Conservation (phyloP, 2,113 vertebrate species). For the Cairina moschata region DNA sequence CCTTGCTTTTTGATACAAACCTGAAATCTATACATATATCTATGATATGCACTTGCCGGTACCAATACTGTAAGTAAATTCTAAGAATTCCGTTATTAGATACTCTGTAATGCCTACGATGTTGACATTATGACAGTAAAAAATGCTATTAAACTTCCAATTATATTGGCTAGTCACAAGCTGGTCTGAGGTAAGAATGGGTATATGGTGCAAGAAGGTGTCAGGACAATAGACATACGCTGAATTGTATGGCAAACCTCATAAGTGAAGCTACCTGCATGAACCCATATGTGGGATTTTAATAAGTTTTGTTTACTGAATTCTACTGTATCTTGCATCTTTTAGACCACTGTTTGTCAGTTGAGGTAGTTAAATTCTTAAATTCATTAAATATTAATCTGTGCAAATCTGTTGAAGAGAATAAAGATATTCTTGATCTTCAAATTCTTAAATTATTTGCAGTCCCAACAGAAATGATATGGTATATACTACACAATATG, state of each 20-base stretch:
- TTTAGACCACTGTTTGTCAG: not conserved
- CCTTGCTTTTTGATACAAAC: not conserved
- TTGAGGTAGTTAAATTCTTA: conserved; percentile 29
- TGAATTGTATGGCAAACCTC: not conserved
- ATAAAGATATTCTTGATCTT: conserved; percentile 8
- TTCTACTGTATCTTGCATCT: not conserved
- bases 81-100: not conserved
- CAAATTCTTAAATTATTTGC: not conserved
- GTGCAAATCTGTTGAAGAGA: conserved; percentile 5
- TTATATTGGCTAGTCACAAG: not conserved
- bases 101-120: not conserved
- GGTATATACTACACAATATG: not conserved
- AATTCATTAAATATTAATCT: conserved; percentile 5
- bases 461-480: not conserved
- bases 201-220: accelerated
- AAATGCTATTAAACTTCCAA: not conserved
- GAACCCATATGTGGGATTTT: not conserved
- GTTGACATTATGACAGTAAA: not conserved
- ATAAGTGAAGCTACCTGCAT: not conserved
- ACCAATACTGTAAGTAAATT: not conserved
- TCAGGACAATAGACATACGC: not conserved
- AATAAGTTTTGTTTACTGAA: not conserved
- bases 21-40: not conserved
- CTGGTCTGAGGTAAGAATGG: not conserved
- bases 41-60: not conserved